Evolutionary conservation across 2,113 vertebrate species (phyloP).

Genomic region (Catagonus wagneri): DNA sequence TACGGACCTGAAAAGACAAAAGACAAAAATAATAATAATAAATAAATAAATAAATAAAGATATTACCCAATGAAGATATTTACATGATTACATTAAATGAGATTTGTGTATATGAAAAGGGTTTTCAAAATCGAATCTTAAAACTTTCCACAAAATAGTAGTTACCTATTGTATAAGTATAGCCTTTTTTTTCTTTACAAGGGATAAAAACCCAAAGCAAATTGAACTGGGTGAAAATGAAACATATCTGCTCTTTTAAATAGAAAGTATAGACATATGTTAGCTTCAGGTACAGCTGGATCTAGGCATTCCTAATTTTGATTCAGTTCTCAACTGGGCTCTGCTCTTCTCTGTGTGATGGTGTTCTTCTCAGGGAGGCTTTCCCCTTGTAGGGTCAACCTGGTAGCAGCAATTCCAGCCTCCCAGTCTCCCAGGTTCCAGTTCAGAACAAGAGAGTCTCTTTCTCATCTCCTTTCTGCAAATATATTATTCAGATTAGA

Average conservation of each 20-base stretch:
- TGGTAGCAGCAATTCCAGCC: not conserved
- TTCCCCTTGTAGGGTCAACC: not conserved
- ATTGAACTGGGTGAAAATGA: not conserved
- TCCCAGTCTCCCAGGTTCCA: not conserved
- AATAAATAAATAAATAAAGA: too few relatives aligned
- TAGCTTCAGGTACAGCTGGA: not conserved
- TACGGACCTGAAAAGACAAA: too few relatives aligned
- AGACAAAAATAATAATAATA: too few relatives aligned
- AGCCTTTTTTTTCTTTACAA: not conserved
- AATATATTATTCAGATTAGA: not conserved
- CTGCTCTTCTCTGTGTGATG: not conserved
- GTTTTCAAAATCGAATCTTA: conserved; percentile 36
- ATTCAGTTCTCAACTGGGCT: not conserved
- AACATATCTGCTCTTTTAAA: not conserved
- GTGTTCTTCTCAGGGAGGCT: not conserved
- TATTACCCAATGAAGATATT: not conserved
- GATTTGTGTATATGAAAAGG: not conserved
- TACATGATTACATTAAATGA: not conserved
- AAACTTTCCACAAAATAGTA: conserved; percentile 17
- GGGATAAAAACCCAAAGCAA: conserved; percentile 10
- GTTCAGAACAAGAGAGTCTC: not conserved
- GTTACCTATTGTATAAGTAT: not conserved
- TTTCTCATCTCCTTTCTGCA: not conserved
- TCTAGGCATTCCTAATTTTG: not conserved
- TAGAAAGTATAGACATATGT: not conserved